phyloP scores from a whole-genome alignment of 92 coral and sea anemone genomes.

The Desmophyllum pertusum region DNA sequence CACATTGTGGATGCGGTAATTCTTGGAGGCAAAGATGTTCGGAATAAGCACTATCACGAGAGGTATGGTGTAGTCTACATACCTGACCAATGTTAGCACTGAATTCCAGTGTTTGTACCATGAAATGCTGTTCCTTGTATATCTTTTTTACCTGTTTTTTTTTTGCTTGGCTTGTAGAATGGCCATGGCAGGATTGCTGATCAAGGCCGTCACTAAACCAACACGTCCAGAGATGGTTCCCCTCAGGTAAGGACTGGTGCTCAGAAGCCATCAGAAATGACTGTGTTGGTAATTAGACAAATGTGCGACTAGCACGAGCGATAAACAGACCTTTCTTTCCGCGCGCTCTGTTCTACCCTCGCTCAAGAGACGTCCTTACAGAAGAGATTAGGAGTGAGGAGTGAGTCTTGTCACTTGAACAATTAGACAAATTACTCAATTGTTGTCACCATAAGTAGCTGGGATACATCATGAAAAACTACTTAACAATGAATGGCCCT shows the following conservation, averaged over 20 bases:
- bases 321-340: neutral
- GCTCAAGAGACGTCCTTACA: too few species aligned
- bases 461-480: too few species aligned
- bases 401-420: too few species aligned
- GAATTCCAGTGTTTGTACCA: neutral
- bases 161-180: conserved; percentile 62
- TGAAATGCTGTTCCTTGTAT: neutral
- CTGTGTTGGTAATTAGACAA: neutral
- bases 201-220: conserved; percentile 82
- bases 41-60: conserved; percentile 84
- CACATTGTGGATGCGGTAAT: conserved; percentile 86
- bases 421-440: too few species aligned
- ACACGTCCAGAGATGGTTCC: conserved; percentile 86
- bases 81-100: neutral
- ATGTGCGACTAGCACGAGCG: neutral
- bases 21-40: conserved; percentile 90
- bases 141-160: neutral
- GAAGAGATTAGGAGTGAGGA: too few species aligned
- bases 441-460: too few species aligned
- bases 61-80: conserved; percentile 53
- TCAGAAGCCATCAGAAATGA: neutral
- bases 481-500: too few species aligned
- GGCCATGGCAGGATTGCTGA: conserved; percentile 79
- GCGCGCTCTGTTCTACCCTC: too few species aligned
- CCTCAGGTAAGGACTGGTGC: conserved; percentile 61